A percentile compares a stretch with the other conserved stretches of the same genome.
Conservation (phyloP, 2,797 vertebrate genomes). For the Neosalanx taihuensis region DNA sequence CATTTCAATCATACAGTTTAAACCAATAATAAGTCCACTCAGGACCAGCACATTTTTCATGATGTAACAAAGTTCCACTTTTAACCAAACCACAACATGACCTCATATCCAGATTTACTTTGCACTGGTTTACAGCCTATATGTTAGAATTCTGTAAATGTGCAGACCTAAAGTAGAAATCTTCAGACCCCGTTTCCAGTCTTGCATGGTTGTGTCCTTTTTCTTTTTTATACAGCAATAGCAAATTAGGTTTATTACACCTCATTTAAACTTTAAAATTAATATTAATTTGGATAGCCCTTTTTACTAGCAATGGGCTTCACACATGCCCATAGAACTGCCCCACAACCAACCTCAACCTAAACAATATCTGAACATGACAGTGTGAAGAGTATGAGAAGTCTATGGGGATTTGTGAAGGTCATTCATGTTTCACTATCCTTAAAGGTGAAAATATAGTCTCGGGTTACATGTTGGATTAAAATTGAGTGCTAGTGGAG, state of each 20-base stretch:
- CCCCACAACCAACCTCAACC: too few species aligned
- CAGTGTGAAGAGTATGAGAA: not conserved
- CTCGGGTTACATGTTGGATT: not conserved
- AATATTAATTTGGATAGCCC: too few species aligned
- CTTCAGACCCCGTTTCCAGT: conserved; percentile 7
- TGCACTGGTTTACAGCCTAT: conserved; percentile 33
- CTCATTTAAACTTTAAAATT: not conserved
- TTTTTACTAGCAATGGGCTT: too few species aligned
- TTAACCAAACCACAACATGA: conserved; percentile 26
- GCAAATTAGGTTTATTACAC: too few species aligned
- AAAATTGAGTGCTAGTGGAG: not conserved
- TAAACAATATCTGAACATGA: not conserved
- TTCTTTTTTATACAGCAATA: not conserved
- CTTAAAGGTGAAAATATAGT: too few species aligned
- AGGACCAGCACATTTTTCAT: conserved; percentile 22
- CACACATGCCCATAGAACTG: too few species aligned
- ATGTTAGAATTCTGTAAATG: conserved; percentile 40
- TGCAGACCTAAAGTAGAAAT: conserved; percentile 28
- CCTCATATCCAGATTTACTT: conserved; percentile 29
- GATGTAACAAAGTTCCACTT: conserved; percentile 24
- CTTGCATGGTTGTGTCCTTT: not conserved
- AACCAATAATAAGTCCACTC: not conserved
- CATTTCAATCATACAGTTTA: not conserved
- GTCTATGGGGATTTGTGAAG: not conserved
- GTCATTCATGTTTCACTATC: too few species aligned